Base-by-base conservation (phyloP, 2,797 vertebrate genomes). In the Falco concolor region DNA sequence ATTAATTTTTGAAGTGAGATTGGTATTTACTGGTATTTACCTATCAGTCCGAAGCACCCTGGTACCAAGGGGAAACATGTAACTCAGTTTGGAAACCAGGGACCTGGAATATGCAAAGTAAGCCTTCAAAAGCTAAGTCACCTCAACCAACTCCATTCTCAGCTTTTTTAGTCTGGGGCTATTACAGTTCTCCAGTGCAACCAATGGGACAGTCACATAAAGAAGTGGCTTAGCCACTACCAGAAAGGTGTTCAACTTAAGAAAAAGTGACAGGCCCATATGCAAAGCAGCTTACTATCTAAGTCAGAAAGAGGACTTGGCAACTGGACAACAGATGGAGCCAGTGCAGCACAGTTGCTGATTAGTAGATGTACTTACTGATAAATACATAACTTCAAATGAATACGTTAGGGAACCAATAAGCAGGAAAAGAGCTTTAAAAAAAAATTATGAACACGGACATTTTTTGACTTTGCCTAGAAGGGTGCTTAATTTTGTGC, bases 321-420 rank as follows among this genome's bases (percentile, higher is more conserved):
- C 84, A 87, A 87, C 49, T 90, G 82, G 82, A 85, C 94, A 95
- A 96, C 93, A 97, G 89, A 96, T 90, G 79, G 91, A 94, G 85
- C 45, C 79, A 59, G 25, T 47, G 80, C 42, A 63, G 77, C 59
- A 80, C n/a, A 68, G 54, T 9, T 70, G 73, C 64, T 4, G 10
- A 87, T 80, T 88, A 96, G 68, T 49, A 93, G 80, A 70, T 57
- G 78, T 50, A 64, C 67, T 95, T 91, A 91, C 20, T 27, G 38
- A 84, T 40, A 77, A 84, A 85, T 10, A 77, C 40, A 82, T 22
- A 45, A 45, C 54, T 63, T 77, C 45, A 79, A 77, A 87, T n/a
- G 3, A 75, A 32, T 12, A 42, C 0, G 1, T 38, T 38, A 32
- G 21, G 18, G 30, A 84, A 47, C 24, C 25, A 69, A 79, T 12